A percentile compares a stretch with the other conserved stretches of the same genome.
phyloP scores from a whole-genome alignment of 2,797 vertebrate species.

The Alca torda region DNA sequence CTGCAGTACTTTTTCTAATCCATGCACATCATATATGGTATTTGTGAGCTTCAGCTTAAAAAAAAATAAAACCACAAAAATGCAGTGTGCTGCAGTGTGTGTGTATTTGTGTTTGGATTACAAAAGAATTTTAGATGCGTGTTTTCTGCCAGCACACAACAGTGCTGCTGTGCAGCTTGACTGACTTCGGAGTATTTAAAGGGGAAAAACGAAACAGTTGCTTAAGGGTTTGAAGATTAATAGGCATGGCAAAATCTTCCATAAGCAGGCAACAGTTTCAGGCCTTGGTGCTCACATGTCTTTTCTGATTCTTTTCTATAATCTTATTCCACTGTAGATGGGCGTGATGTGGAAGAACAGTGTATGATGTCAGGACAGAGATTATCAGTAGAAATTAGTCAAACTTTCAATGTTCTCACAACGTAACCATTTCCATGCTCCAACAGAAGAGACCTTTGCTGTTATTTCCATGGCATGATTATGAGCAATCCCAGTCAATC shows the following conservation, averaged over 20 bases:
- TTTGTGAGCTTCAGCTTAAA: background rate
- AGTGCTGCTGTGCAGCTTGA: background rate
- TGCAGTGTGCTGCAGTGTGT: background rate
- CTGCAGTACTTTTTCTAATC: background rate
- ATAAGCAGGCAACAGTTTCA: background rate
- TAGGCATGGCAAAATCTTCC: background rate
- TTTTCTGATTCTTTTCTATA: background rate
- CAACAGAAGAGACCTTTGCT: background rate
- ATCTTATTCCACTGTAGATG: background rate
- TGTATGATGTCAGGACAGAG: conserved; percentile 7
- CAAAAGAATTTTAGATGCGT: background rate
- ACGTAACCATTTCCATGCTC: background rate
- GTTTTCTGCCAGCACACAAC: background rate
- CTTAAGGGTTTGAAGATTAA: background rate
- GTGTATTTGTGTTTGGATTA: background rate
- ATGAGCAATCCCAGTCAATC: background rate
- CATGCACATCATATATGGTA: background rate
- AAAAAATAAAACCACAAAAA: background rate
- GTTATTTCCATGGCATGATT: background rate
- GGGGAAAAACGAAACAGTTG: background rate
- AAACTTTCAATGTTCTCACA: background rate
- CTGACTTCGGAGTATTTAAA: background rate
- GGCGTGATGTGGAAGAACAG: background rate
- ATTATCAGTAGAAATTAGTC: conserved; percentile 45
- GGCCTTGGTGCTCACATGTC: background rate